phyloP scores from a whole-genome alignment of 2,888 invertebrate genomes.

The Aphodius granarius region DNA sequence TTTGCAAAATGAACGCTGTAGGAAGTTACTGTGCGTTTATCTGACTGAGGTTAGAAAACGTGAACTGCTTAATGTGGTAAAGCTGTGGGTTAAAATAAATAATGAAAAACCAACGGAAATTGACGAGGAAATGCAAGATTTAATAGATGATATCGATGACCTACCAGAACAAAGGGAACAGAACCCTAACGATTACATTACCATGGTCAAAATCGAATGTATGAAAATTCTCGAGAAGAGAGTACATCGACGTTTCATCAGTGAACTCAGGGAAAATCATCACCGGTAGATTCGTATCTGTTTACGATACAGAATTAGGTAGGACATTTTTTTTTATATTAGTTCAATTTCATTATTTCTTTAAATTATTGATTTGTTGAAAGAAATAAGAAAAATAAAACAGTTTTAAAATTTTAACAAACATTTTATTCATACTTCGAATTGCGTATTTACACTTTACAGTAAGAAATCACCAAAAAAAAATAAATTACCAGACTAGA shows the following conservation, averaged over 20 bases:
- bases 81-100: background rate
- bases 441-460: constrained; percentile 14
- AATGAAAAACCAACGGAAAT: background rate
- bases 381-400: too few species aligned
- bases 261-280: background rate
- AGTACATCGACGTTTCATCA: background rate
- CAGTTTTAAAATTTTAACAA: background rate
- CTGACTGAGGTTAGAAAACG: background rate
- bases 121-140: background rate
- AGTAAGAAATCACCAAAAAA: constrained; percentile 12
- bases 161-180: background rate
- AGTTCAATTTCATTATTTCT: too few species aligned
- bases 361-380: too few species aligned
- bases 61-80: background rate
- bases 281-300: background rate
- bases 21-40: background rate
- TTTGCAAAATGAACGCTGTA: background rate
- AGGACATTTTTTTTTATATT: background rate
- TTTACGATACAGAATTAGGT: too few species aligned
- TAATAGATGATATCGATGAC: background rate
- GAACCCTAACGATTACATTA: background rate
- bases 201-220: background rate
- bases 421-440: background rate
- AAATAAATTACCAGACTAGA: background rate
- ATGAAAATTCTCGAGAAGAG: background rate